Percentiles rank a stretch among this genome's conserved stretches.
phyloP scores from a whole-genome alignment of 35 echinoderm and acorn worm species.

The Strongylocentrotus purpuratus region DNA sequence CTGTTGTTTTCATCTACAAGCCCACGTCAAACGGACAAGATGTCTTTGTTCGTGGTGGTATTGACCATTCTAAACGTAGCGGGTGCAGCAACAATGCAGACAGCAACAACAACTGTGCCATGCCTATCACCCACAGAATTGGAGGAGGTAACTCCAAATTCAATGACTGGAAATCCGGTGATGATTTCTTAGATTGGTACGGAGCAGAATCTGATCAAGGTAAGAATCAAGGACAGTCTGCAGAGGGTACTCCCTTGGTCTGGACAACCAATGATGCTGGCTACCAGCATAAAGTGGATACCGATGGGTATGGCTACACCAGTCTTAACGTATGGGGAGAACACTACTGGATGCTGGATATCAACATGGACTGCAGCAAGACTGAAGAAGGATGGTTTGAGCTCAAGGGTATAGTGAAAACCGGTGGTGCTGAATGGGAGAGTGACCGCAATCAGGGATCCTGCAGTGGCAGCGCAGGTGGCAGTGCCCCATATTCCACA shows the following conservation, averaged over 20 bases:
- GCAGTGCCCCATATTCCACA: slow-evolving; percentile 54
- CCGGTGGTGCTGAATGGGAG: slow-evolving; percentile 65
- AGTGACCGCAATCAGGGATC: slow-evolving; percentile 42
- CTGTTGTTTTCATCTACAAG: slow-evolving; percentile 90
- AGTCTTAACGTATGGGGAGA: slow-evolving; percentile 77
- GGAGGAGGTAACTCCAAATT: slow-evolving; percentile 62
- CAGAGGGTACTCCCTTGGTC: slow-evolving; percentile 68
- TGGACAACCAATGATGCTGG: slow-evolving; percentile 71
- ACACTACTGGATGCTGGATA: slow-evolving; percentile 80
- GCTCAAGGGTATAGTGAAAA: slow-evolving; percentile 52
- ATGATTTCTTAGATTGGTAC: slow-evolving; percentile 88
- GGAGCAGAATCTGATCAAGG: slow-evolving; percentile 81
- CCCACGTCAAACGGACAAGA: slow-evolving; percentile 72
- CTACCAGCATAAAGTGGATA: slow-evolving; percentile 33
- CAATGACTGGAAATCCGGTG: slow-evolving; percentile 65
- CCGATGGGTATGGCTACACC: slow-evolving; percentile 73
- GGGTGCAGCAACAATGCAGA: slow-evolving; percentile 64
- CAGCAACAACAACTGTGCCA: slow-evolving; percentile 60
- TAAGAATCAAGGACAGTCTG: slow-evolving; percentile 41
- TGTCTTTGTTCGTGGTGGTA: slow-evolving; percentile 81
- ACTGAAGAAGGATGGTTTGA: slow-evolving; percentile 88
- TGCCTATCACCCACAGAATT: slow-evolving; percentile 57
- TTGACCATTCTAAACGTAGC: slow-evolving; percentile 66
- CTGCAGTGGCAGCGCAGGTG: slow-evolving; percentile 57
- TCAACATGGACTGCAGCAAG: slow-evolving; percentile 76